Evolutionary conservation across 1,140 invertebrate species (phyloP).

Genomic region (Fopius arisanus): DNA sequence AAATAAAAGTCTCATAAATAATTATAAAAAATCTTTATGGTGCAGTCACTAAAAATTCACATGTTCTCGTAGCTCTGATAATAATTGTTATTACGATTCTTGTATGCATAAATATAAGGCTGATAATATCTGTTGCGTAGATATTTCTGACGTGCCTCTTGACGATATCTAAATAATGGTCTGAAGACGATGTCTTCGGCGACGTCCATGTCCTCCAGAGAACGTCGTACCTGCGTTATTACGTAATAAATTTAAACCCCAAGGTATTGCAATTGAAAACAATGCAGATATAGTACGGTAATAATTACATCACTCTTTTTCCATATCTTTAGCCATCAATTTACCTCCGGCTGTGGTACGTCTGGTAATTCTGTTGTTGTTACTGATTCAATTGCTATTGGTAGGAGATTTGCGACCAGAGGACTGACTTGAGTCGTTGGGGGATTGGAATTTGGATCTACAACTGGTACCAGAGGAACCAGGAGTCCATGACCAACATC

Average conservation of each 20-base stretch:
- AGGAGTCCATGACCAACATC: constrained; percentile 27
- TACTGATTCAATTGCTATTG: constrained; percentile 12
- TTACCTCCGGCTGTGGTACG: constrained; percentile 24
- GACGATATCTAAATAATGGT: constrained; percentile 56
- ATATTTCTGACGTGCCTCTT: constrained; percentile 36
- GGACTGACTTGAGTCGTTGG: constrained; percentile 6
- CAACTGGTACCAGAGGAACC: constrained; percentile 29
- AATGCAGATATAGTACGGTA: background rate
- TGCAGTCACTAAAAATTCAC: background rate
- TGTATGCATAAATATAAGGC: constrained; percentile 25
- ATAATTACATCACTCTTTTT: background rate
- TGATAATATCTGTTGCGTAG: constrained; percentile 14
- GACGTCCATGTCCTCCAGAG: constrained; percentile 52
- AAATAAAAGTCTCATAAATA: background rate
- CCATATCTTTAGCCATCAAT: background rate
- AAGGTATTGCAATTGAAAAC: background rate
- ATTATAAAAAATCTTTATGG: background rate
- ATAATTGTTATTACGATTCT: background rate
- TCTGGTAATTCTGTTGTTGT: background rate
- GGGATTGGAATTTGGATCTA: background rate
- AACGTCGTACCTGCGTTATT: background rate
- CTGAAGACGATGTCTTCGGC: constrained; percentile 60
- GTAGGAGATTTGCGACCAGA: constrained; percentile 18
- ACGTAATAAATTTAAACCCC: background rate
- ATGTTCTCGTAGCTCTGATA: background rate